phyloP scores from a whole-genome alignment of 2,113 vertebrate genomes.

The Bothrops jararaca region DNA sequence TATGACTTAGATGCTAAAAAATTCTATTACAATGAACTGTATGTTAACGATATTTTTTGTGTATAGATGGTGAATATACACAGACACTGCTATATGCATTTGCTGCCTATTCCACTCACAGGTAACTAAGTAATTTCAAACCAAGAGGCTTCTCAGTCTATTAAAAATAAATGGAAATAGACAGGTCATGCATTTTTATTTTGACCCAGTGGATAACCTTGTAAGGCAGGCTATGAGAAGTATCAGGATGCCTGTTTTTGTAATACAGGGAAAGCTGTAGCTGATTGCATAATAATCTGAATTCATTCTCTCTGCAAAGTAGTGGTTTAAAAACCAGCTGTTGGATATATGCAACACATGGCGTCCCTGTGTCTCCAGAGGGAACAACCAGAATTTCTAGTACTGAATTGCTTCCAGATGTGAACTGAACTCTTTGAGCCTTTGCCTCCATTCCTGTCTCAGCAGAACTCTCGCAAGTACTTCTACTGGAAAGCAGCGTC shows the following conservation, averaged over 20 bases:
- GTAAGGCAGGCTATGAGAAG: constrained; percentile 15
- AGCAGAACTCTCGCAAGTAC: constrained; percentile 12
- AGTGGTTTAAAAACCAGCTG: constrained; percentile 36
- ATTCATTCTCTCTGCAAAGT: constrained; percentile 26
- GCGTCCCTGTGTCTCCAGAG: constrained; percentile 24
- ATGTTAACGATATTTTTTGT: neutral
- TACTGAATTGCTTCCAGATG: constrained; percentile 38
- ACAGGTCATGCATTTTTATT: neutral
- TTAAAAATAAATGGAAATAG: neutral
- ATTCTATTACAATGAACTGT: neutral
- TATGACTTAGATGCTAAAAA: neutral
- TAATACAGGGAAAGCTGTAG: neutral
- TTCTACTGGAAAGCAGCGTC: constrained; percentile 16
- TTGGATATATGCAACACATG: constrained; percentile 16
- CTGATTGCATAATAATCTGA: neutral
- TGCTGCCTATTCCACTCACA: neutral
- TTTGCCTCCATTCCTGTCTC: constrained; percentile 32
- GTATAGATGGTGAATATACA: neutral
- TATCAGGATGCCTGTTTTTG: neutral
- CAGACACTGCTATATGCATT: neutral
- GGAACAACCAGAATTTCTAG: constrained; percentile 38
- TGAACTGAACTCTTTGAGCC: constrained; percentile 10
- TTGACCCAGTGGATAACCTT: neutral
- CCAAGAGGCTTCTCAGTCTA: neutral
- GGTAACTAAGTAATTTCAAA: neutral